These are phyloP conservation scores for Lithosia quadra DNA, from an alignment of 2,888 invertebrate genomes.

Conservation along the genomic window DNA sequence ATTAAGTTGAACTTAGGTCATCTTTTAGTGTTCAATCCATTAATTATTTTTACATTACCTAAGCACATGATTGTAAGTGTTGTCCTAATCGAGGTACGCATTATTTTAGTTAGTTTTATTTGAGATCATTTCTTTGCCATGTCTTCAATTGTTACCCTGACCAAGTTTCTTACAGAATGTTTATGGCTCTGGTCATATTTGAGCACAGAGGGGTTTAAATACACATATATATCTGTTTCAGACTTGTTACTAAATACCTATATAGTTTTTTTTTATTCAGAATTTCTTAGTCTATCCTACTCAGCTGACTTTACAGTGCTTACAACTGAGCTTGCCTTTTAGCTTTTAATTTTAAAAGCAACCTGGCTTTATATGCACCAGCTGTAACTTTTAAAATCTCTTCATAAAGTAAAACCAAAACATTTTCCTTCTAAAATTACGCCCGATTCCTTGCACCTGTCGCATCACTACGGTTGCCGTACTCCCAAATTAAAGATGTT, in stretches of 20 bases:
- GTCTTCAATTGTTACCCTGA: no score
- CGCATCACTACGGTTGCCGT: constrained; percentile 38
- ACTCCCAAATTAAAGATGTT: constrained; percentile 47
- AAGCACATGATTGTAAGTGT: no score
- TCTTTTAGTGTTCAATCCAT: no score
- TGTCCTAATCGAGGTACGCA: no score
- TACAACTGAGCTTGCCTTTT: background rate
- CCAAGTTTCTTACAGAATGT: background rate
- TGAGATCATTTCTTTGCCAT: no score
- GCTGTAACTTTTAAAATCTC: background rate
- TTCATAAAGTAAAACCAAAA: background rate
- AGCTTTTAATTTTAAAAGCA: background rate
- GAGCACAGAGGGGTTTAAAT: background rate
- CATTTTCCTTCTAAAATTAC: background rate
- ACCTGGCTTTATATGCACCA: background rate
- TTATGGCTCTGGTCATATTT: background rate
- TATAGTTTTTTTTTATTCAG: background rate
- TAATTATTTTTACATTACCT: no score
- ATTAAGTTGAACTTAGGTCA: no score
- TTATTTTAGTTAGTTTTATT: no score
- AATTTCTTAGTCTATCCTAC: no score
- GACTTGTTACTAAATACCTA: background rate
- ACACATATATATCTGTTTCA: background rate
- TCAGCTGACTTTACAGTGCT: background rate
- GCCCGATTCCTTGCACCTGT: constrained; percentile 1